These are phyloP conservation scores for Campoletis raptor DNA, from an alignment of 2,888 invertebrate species.

Conservation along the genomic window DNA sequence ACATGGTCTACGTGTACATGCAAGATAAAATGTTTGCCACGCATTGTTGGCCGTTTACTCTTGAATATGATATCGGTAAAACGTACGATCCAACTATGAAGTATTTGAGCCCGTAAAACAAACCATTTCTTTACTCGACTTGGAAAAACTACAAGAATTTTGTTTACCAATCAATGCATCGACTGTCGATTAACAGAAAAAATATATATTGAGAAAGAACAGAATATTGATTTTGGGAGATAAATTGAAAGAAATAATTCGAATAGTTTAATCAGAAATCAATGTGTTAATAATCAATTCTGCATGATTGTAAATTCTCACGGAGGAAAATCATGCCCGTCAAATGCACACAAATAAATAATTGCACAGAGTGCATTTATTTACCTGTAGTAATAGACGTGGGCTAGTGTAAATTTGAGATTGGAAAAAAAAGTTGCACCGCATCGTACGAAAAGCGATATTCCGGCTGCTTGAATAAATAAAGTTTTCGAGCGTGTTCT, in stretches of 20 bases:
- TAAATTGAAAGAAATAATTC: background rate
- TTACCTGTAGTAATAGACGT: slow-evolving; percentile 12
- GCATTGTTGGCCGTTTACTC: slow-evolving; percentile 75
- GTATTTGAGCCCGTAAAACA: slow-evolving; percentile 5
- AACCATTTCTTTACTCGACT: background rate
- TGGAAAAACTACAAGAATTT: background rate
- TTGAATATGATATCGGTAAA: slow-evolving; percentile 46
- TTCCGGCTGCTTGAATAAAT: slow-evolving; percentile 11
- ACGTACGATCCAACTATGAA: slow-evolving; percentile 51
- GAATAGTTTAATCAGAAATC: background rate
- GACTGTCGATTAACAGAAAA: background rate
- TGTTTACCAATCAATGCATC: background rate
- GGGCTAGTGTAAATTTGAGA: background rate
- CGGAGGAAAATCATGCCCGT: background rate
- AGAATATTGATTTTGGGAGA: background rate
- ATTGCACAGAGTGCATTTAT: background rate
- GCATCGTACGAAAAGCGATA: slow-evolving; percentile 12
- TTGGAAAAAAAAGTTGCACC: background rate
- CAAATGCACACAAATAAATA: background rate
- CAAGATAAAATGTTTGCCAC: slow-evolving; percentile 62
- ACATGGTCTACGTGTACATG: background rate
- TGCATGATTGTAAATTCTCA: background rate
- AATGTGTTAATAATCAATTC: background rate
- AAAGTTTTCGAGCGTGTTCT: slow-evolving; percentile 37
- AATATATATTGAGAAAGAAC: background rate